phyloP scores from a whole-genome alignment of 1,140 invertebrate genomes.

The Eubasilissa regina region DNA sequence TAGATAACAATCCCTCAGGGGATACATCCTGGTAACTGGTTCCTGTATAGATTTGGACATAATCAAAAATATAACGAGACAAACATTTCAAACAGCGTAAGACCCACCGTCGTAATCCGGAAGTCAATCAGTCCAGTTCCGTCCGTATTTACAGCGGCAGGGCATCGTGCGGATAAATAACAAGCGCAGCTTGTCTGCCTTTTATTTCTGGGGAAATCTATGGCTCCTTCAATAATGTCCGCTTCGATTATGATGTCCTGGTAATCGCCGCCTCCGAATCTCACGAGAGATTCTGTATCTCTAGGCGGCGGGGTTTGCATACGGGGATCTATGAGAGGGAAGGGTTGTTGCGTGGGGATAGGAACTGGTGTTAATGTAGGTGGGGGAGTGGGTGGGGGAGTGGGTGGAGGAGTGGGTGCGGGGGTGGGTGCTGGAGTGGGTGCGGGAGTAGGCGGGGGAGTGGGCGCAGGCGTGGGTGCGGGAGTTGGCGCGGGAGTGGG shows the following conservation, averaged over 20 bases:
- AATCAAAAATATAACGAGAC: no score
- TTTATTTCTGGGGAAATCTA: slow-evolving; percentile 63
- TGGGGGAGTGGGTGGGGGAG: slow-evolving; percentile 62
- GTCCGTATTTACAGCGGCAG: slow-evolving; percentile 60
- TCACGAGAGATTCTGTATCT: slow-evolving; percentile 62
- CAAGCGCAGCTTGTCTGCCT: slow-evolving; percentile 63
- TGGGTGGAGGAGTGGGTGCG: slow-evolving; percentile 1
- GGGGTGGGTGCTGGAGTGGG: no score
- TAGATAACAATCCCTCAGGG: no score
- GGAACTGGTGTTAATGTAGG: slow-evolving; percentile 66
- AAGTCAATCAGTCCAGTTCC: slow-evolving; percentile 74
- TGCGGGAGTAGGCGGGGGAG: no score
- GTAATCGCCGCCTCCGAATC: slow-evolving; percentile 51
- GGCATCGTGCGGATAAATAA: slow-evolving; percentile 66
- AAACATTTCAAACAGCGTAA: no score
- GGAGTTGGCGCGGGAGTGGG: slow-evolving; percentile 50
- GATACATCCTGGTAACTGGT: no score
- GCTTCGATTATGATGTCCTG: slow-evolving; percentile 52
- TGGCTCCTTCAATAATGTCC: slow-evolving; percentile 14
- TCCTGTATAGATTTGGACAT: no score
- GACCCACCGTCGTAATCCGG: slow-evolving; percentile 74
- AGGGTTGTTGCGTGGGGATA: slow-evolving; percentile 55
- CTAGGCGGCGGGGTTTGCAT: slow-evolving; percentile 63
- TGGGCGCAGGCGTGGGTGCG: background rate
- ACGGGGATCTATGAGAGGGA: slow-evolving; percentile 64